A percentile compares a stretch with the other conserved stretches of the same genome.
phyloP scores from a whole-genome alignment of 2,113 vertebrate genomes.

The Catharus minimus region DNA sequence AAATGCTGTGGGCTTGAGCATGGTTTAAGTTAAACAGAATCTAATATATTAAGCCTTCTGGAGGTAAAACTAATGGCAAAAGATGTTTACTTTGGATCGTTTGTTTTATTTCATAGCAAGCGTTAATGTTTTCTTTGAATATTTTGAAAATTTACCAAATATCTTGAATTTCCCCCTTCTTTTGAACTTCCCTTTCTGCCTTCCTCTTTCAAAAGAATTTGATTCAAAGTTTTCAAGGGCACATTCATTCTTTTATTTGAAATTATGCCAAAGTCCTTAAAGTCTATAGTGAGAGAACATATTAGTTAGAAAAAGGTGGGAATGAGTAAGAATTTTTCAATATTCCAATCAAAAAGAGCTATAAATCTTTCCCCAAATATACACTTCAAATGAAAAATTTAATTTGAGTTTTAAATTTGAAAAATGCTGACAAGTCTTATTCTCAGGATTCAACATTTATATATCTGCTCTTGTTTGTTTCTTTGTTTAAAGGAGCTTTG shows the following conservation, averaged over 20 bases:
- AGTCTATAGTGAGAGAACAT: not conserved
- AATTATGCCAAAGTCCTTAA: not conserved
- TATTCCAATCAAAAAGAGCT: not conserved
- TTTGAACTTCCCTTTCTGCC: not conserved
- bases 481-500: not conserved
- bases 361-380: not conserved
- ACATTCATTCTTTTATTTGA: not conserved
- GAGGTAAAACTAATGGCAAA: not conserved
- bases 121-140: not conserved
- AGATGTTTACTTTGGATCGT: not conserved
- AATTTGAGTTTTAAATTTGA: not conserved
- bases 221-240: not conserved
- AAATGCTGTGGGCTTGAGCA: not conserved
- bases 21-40: not conserved
- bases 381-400: not conserved
- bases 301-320: not conserved
- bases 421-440: not conserved
- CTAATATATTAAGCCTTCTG: not conserved
- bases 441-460: not conserved
- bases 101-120: not conserved
- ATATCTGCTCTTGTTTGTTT: not conserved
- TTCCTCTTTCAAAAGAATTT: not conserved
- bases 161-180: not conserved
- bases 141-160: not conserved
- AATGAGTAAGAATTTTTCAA: not conserved